These are phyloP conservation scores for Drosophila barbarae DNA, from an alignment of 2,888 invertebrate genomes.

Conservation along the genomic window DNA sequence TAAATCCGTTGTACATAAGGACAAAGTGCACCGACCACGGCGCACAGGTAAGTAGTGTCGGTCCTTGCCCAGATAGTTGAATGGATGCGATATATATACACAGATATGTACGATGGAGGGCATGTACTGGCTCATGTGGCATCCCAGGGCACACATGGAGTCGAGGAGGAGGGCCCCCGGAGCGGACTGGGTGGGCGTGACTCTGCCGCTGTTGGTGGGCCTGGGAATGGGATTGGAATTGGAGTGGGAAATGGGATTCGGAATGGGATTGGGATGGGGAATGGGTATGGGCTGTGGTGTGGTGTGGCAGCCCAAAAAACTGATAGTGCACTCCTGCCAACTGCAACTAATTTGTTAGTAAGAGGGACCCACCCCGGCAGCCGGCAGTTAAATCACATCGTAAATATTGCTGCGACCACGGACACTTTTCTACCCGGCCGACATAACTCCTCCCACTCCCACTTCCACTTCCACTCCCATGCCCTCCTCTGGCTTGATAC, in stretches of 20 bases:
- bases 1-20: constrained; percentile 7
- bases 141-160: constrained; percentile 7
- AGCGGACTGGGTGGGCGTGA: constrained; percentile 6
- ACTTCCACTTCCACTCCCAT: not conserved
- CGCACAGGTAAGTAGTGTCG: not conserved
- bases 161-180: not conserved
- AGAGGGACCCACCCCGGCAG: constrained; percentile 22
- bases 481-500: not conserved
- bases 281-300: constrained; percentile 17
- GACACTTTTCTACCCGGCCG: constrained; percentile 16
- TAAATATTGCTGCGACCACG: constrained; percentile 32
- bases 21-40: constrained; percentile 5
- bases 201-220: constrained; percentile 15
- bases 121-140: constrained; percentile 8
- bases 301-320: constrained; percentile 54
- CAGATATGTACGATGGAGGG: not conserved
- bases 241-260: constrained; percentile 3
- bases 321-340: constrained; percentile 56
- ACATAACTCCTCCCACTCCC: not conserved
- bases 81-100: constrained; percentile 2
- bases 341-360: constrained; percentile 56
- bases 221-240: not conserved
- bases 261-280: not conserved
- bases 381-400: constrained; percentile 32
- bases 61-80: constrained; percentile 4